These are phyloP conservation scores for Tineola bisselliella DNA, from an alignment of 2,888 invertebrate genomes.

Conservation along the genomic window DNA sequence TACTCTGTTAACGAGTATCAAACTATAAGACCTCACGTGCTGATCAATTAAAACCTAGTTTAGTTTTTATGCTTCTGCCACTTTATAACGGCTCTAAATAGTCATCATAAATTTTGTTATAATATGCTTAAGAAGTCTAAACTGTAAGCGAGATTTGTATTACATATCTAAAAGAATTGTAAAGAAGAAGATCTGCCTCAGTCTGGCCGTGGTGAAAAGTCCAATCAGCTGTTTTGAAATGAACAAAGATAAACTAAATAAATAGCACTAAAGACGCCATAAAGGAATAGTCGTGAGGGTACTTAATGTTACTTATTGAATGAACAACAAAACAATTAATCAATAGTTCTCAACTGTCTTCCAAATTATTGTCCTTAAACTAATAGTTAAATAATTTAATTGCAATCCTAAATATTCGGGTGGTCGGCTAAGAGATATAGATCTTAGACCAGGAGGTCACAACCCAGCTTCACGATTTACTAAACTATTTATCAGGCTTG, in stretches of 20 bases:
- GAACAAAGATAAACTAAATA: no score
- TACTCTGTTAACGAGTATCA: constrained; percentile 35
- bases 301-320: background rate
- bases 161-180: no score
- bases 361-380: background rate
- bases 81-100: background rate
- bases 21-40: constrained; percentile 42
- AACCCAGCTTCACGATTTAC: constrained; percentile 34
- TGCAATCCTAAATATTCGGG: constrained; percentile 28
- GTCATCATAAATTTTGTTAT: background rate
- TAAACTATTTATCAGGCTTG: constrained; percentile 41
- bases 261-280: background rate
- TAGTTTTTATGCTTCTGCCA: background rate
- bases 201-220: no score
- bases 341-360: background rate
- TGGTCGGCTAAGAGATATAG: constrained; percentile 28
- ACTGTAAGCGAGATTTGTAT: no score
- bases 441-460: constrained; percentile 43
- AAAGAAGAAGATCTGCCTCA: no score
- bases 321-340: background rate
- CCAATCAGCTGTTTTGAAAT: no score
- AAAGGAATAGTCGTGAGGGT: background rate
- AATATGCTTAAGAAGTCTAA: background rate
- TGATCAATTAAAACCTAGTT: constrained; percentile 36
- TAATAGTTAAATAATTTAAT: constrained; percentile 12